Base-by-base conservation (phyloP, 2,113 vertebrate species). In the Rhizomys pruinosus region DNA sequence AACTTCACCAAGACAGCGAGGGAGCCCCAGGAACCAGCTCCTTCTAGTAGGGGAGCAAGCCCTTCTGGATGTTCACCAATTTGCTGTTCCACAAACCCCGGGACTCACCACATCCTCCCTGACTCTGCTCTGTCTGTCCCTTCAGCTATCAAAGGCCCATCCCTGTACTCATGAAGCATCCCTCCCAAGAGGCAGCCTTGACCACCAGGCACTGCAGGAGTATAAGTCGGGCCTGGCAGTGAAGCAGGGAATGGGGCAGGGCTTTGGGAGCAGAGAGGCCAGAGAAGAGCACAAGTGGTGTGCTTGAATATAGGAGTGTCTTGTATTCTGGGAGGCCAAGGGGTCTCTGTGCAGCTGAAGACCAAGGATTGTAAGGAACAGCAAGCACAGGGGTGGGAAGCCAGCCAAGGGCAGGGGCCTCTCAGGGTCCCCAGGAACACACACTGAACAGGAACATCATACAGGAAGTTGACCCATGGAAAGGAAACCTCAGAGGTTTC, bases 21-120 rank as follows among this genome's bases (percentile, higher is more conserved):
- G 2, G 37, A 19, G 61, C 37, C 66, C 55, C 52, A 47, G 42
- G 52, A 77, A n/a, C 27, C 74, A 29, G 85, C 34, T 84, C 57
- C 55, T 42, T 66, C 55, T 8, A 55, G 63, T 34, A 57, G 5
- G 0, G 44, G 15, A 77, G 37, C 78, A 42, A 82, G 39, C 17
- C 61, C 71, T 66, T 92, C 16, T 29, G 15, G 16, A 20, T 25
- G 37, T 68, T 69, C 37, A 10, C n/a, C 72, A 15, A 4, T 76
- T 9, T 76, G 66, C 10, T 0, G 32, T 64, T 72, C 69, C 64
- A 9, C 3, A 1, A 27, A 63, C 77, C 52, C 25, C 8, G 9
- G 57, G 37, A 44, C 82, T 90, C 64, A 42, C 90, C 84, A 81
- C 84, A 81, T 63, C 94, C 93, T 89, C 82, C 59, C 73, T 72